Base-by-base conservation (phyloP, 2,888 invertebrate species). In the Drosophila meridionalis region DNA sequence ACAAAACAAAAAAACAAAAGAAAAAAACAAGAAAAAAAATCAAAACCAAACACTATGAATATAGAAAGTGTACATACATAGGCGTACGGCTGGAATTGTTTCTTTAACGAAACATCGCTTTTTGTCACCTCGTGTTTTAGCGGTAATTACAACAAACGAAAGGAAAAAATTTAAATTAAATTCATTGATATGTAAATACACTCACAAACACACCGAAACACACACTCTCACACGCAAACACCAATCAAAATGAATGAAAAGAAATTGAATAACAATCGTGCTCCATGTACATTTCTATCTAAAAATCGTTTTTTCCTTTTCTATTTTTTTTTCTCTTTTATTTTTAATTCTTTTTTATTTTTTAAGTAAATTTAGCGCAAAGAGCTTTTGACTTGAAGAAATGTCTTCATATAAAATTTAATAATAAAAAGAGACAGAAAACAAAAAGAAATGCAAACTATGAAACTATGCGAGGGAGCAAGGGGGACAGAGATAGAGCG, bases 101-200 rank as follows among this genome's bases (percentile, higher is more conserved):
- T 58, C 38, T 60, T 59, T 55, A 36, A 32, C 38, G 59, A 43
- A 60, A 56, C 38, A 38, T 52, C 43, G 45, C 57, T 64, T 58
- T 69, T 73, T 48, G 30, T 68, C 75, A 61, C 48, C 66, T 61
- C 70, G 66, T 69, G 63, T 67, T 67, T 64, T 70, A 83, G 60
- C 78, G 67, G 55, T 77, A 77, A 72, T 68, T 72, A 59, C 55
- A 69, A 72, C 61, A 72, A 67, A n/a, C 30, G 48, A 61, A 45
- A 60, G 59, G 52, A 30, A 47, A 60, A 14, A 47, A 28, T 40
- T 9, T 3, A 30, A 30, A 55, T 40, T n/a, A 56, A 30, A 36
- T 69, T 78, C 76, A 80, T 80, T 53, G 47, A 70, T 70, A 47
- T 80, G 78, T 80, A 80, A 80, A 80, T 80, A 80, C 68, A 78